phyloP scores from a whole-genome alignment of 2,888 invertebrate genomes.

The Drosophila limbata region DNA sequence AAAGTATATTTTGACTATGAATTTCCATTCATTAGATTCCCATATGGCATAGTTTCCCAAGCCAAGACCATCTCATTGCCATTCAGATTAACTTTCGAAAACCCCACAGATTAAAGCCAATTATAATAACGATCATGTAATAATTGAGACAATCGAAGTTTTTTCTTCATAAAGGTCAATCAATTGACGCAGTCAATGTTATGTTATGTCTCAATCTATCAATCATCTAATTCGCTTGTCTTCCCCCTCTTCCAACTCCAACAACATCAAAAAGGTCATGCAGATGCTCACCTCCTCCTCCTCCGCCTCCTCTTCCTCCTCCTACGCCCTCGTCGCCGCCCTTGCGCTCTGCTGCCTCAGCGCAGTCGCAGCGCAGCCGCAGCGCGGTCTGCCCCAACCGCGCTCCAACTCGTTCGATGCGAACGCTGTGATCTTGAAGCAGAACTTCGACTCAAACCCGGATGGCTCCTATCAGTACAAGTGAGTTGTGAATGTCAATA shows the following conservation, averaged over 20 bases:
- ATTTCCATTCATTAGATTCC: background rate
- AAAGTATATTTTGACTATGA: background rate
- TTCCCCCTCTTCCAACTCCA: conserved; percentile 4
- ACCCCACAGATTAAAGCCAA: conserved; percentile 29
- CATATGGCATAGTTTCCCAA: conserved; percentile 10
- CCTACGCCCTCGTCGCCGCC: conserved; percentile 75
- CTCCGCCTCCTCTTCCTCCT: conserved; percentile 74
- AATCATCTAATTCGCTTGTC: conserved; percentile 32
- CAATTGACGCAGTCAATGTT: conserved; percentile 29
- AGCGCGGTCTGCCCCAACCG: conserved; percentile 83
- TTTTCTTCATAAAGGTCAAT: conserved; percentile 51
- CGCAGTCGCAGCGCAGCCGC: conserved; percentile 79
- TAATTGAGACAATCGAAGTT: conserved; percentile 44
- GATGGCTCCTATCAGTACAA: conserved; percentile 86
- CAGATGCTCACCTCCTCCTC: conserved; percentile 80
- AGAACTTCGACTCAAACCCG: conserved; percentile 86
- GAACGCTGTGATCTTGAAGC: conserved; percentile 86
- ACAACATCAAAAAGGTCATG: conserved; percentile 80
- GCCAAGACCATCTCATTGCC: conserved; percentile 25
- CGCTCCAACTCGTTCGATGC: conserved; percentile 80
- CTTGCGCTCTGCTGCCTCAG: conserved; percentile 82
- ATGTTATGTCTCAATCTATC: conserved; percentile 35
- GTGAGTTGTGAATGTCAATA: conserved; percentile 77
- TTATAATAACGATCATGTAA: conserved; percentile 28
- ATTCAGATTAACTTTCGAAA: conserved; percentile 42